phyloP scores from a whole-genome alignment of 2,113 vertebrate genomes.

The Anser brachyrhynchus region DNA sequence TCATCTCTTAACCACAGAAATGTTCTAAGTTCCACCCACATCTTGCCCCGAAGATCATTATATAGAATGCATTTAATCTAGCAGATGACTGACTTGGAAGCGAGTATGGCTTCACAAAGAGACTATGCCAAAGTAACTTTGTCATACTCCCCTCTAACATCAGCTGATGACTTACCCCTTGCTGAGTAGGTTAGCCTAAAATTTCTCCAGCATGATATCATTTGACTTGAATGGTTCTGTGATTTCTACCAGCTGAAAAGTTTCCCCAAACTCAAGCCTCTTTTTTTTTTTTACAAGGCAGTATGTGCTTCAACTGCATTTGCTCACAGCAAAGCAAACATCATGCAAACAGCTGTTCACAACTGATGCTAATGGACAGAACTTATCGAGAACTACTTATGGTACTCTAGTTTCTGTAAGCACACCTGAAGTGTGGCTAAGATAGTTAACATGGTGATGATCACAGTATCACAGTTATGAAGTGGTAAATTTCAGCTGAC shows the following conservation, averaged over 20 bases:
- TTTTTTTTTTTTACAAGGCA: conserved; percentile 25
- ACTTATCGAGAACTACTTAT: neutral
- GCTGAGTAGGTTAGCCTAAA: conserved; percentile 29
- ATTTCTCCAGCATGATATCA: conserved; percentile 15
- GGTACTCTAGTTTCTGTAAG: neutral
- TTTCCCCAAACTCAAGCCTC: neutral
- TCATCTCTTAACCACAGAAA: conserved; percentile 43
- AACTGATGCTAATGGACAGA: neutral
- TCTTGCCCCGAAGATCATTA: conserved; percentile 39
- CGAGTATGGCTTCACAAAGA: conserved; percentile 30
- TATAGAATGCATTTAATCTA: neutral
- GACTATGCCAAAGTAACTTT: neutral
- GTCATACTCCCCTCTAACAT: conserved; percentile 39
- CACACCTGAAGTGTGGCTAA: neutral
- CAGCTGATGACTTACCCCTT: conserved; percentile 28
- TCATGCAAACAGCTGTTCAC: neutral
- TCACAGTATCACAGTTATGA: fast-evolving
- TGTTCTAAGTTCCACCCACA: conserved; percentile 40
- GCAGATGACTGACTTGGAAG: conserved; percentile 18
- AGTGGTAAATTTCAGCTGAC: neutral
- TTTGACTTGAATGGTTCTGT: conserved; percentile 9
- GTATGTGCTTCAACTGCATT: neutral
- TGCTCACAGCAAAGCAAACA: neutral
- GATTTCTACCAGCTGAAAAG: conserved; percentile 38
- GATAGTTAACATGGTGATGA: neutral